These are phyloP conservation scores for Phortica variegata DNA, from an alignment of 1,140 invertebrate genomes.

Conservation along the genomic window DNA sequence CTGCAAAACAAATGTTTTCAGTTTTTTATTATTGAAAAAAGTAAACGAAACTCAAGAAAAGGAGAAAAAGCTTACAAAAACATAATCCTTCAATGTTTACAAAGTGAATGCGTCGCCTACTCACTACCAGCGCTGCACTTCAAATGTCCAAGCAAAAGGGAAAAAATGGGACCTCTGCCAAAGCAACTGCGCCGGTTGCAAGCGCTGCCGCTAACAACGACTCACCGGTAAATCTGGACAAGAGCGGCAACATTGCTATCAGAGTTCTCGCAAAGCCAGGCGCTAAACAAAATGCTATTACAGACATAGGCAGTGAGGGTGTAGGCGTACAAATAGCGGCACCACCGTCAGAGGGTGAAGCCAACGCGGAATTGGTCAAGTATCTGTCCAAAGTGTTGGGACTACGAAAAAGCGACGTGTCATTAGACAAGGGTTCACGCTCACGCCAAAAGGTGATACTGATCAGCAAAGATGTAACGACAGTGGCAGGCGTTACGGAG, in stretches of 20 bases:
- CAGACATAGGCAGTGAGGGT: conserved; percentile 60
- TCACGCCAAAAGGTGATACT: conserved; percentile 54
- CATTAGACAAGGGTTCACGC: conserved; percentile 60
- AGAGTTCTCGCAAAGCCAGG: conserved; percentile 76
- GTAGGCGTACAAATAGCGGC: conserved; percentile 71
- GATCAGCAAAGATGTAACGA: conserved; percentile 44
- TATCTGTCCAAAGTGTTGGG: conserved; percentile 69
- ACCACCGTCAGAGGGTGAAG: conserved; percentile 77
- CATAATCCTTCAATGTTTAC: background rate
- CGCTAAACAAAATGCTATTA: conserved; percentile 71
- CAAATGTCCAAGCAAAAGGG: conserved; percentile 48
- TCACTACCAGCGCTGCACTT: conserved; percentile 12
- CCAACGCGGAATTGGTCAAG: conserved; percentile 74
- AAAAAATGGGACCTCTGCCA: conserved; percentile 24
- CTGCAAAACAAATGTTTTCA: background rate
- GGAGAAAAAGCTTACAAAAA: too few species aligned
- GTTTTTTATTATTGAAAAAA: too few species aligned
- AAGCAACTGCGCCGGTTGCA: conserved; percentile 1
- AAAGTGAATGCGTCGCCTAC: conserved; percentile 29
- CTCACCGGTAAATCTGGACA: conserved; percentile 61
- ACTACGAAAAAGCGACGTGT: conserved; percentile 69
- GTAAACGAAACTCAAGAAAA: too few species aligned
- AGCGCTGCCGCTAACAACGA: conserved; percentile 10
- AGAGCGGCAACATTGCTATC: conserved; percentile 66
- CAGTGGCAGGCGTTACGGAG: conserved; percentile 28